Percentiles rank a stretch among this genome's conserved stretches.
These are phyloP conservation scores for Chondrilla cf. caribensis DNA, from an alignment of 37 sponge, comb jelly and placozoan species.

Conservation along the genomic window DNA sequence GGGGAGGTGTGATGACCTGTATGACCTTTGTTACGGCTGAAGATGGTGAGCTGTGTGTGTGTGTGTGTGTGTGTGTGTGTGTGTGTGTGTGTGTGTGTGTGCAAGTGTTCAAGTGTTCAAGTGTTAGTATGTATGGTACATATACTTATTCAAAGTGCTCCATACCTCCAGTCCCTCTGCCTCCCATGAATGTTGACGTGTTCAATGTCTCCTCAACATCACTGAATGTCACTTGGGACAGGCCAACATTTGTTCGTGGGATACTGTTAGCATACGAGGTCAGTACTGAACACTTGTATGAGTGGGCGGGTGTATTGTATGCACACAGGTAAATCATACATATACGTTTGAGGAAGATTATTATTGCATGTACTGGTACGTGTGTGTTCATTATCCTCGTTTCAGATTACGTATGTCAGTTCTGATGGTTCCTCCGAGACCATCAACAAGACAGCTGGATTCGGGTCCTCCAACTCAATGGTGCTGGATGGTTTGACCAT, in stretches of 20 bases:
- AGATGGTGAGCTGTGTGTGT: background rate
- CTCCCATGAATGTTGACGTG: background rate
- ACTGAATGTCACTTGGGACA: conserved; percentile 2
- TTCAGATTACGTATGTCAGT: background rate
- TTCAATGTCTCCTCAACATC: conserved; percentile 1
- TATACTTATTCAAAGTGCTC: too few species aligned
- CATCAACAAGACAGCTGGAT: background rate
- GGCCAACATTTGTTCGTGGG: background rate
- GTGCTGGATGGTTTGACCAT: background rate
- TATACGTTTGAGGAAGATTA: too few species aligned
- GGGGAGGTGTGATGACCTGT: background rate
- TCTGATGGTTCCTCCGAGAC: background rate
- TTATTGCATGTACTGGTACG: too few species aligned
- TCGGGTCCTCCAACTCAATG: background rate
- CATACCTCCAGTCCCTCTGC: background rate
- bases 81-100: conserved; percentile 26
- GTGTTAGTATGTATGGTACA: too few species aligned
- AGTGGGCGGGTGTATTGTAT: too few species aligned
- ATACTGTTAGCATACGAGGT: background rate
- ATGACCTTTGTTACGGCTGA: background rate
- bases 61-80: background rate
- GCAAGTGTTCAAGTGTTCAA: background rate
- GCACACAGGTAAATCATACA: too few species aligned
- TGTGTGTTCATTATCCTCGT: background rate
- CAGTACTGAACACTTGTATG: background rate